Percentiles rank a stretch among this genome's conserved stretches.
Evolutionary conservation across 2,797 vertebrate genomes (phyloP).

Genomic region (Rhinatrema bivittatum): DNA sequence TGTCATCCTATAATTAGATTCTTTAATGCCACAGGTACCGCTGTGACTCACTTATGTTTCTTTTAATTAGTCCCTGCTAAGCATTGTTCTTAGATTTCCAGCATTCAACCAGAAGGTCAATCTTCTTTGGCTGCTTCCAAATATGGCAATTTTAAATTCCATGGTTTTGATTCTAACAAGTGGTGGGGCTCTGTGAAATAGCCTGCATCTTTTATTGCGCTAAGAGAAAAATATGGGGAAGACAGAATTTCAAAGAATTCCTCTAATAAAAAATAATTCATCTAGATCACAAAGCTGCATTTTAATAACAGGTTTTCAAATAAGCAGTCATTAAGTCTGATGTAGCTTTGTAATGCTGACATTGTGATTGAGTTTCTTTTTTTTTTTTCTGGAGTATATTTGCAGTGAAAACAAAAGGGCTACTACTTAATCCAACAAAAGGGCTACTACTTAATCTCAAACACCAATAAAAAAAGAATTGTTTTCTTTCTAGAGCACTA

Average conservation of each 20-base stretch:
- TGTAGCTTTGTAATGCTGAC: too few relatives aligned
- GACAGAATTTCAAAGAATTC: constrained; percentile 14
- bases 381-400: too few relatives aligned
- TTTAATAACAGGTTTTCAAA: not conserved
- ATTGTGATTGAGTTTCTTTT: too few relatives aligned
- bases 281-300: not conserved
- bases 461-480: too few relatives aligned
- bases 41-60: constrained; percentile 29
- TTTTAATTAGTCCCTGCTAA: constrained; percentile 29
- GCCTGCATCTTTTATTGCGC: not conserved
- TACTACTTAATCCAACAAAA: too few relatives aligned
- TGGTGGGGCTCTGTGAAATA: constrained; percentile 13
- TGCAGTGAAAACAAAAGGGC: too few relatives aligned
- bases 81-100: constrained; percentile 10
- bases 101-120: constrained; percentile 1
- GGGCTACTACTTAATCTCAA: too few relatives aligned
- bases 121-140: constrained; percentile 20
- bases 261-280: too few relatives aligned
- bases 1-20: constrained; percentile 12
- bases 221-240: constrained; percentile 3
- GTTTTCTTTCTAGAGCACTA: too few relatives aligned
- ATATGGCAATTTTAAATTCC: constrained; percentile 24
- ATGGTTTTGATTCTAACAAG: constrained; percentile 15
- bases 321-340: too few relatives aligned
- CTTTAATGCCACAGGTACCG: constrained; percentile 19